phyloP scores from a whole-genome alignment of 2,113 vertebrate species.

The Nyctereutes procyonoides region DNA sequence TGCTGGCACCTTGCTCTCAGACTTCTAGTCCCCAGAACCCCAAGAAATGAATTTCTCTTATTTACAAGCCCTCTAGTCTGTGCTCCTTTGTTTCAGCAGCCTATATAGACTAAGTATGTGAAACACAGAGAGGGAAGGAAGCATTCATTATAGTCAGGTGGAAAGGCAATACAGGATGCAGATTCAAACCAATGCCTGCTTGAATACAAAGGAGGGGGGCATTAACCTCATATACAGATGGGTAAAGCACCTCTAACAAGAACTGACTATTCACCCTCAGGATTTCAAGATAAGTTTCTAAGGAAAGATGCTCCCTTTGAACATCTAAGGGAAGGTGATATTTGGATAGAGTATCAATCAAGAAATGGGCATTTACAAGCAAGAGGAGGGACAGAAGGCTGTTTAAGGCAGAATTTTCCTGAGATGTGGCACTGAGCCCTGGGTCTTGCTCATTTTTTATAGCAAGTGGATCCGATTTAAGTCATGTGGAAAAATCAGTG shows the following conservation, averaged over 20 bases:
- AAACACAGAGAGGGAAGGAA: fast-evolving
- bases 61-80: too few relatives aligned
- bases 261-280: too few relatives aligned
- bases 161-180: fast-evolving
- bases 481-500: not conserved
- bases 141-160: fast-evolving
- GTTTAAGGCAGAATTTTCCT: fast-evolving
- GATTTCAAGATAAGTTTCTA: not conserved
- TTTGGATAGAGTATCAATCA: not conserved
- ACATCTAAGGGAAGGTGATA: not conserved
- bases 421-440: fast-evolving
- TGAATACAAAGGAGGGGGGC: fast-evolving
- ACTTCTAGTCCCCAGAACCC: not conserved
- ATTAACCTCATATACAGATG: fast-evolving
- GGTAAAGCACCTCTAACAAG: fast-evolving
- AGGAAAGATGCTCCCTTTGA: not conserved
- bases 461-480: too few relatives aligned
- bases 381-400: not conserved
- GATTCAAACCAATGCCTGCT: not conserved
- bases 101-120: fast-evolving
- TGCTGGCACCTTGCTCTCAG: fast-evolving
- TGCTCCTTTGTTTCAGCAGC: not conserved
- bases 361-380: too few relatives aligned
- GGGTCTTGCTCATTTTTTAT: fast-evolving
- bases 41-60: not conserved